Base-by-base conservation (phyloP, 2,113 vertebrate genomes). In the Centropristis striata region DNA sequence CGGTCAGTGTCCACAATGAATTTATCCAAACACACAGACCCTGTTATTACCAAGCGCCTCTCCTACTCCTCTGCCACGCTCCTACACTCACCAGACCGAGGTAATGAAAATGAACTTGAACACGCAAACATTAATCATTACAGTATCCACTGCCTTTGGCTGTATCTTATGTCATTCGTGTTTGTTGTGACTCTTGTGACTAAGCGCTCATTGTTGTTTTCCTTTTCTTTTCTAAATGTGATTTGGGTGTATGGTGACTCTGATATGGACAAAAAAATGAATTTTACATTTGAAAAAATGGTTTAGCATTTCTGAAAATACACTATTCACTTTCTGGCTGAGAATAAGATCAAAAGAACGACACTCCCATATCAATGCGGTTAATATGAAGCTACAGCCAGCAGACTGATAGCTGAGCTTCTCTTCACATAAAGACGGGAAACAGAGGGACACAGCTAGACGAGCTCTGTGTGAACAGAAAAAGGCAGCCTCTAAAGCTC, bases 1-100 rank as follows among this genome's bases (percentile, higher is more conserved):
- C 91, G 97, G 54, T 98, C 98, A 83, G 96, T 98, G 93, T 99
- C 98, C 93, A 99, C 98, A 83, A 96, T 98, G 96, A 99, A 99
- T 95, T 96, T 99, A 92, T 97, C 97, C 95, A 99, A 98, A 96
- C 97, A 98, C 86, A 92, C 95, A 87, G 98, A 99, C 93, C 96
- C 97, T 47, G 95, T 99, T 92, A 98, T 99, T 94, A 98, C 95
- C 95, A 99, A 99, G 96, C 96, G 98, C 90, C 96, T 99, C 83
- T 99, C 98, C 81, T 97, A 94, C 47, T 99, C 98, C 90, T 99
- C 97, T 86, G 98, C 97, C 92, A 98, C 98, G 85, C 97, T 99
- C 89, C 94, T 99, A 90, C 97, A 98, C 96, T 97, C 98, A 93
- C 96, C 97, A 93, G 98, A 99, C 95, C 94, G 97, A 98, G 98